A percentile compares a stretch with the other conserved stretches of the same genome.
Evolutionary conservation across 2,797 vertebrate species (phyloP).

Genomic region (Pristis pectinata): DNA sequence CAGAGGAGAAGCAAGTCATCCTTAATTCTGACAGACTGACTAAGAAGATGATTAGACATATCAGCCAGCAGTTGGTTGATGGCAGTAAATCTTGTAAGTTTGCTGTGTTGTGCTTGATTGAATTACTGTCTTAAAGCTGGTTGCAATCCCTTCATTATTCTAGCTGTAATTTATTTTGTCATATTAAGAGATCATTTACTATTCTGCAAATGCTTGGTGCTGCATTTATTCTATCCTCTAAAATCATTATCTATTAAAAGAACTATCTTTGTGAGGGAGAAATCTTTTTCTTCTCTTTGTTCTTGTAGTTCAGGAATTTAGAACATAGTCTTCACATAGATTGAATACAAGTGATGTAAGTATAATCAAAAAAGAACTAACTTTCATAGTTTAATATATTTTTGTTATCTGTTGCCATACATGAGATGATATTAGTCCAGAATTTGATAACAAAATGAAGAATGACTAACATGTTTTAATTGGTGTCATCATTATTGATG

Average conservation of each 20-base stretch:
- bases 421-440: background rate
- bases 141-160: background rate
- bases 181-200: background rate
- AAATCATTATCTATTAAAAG: background rate
- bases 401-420: background rate
- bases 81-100: background rate
- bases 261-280: background rate
- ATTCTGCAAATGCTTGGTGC: background rate
- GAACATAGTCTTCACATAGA: background rate
- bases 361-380: background rate
- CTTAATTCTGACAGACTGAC: too few relatives aligned
- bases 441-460: background rate
- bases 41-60: background rate
- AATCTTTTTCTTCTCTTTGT: background rate
- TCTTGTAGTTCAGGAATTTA: background rate
- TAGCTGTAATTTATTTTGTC: slow-evolving; percentile 17
- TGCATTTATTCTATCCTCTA: background rate
- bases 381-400: background rate
- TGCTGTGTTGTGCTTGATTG: background rate
- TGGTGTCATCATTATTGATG: background rate
- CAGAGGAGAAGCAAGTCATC: too few relatives aligned
- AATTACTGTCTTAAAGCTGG: background rate
- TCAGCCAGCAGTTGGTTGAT: background rate
- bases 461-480: too few relatives aligned
- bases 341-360: background rate